Percentiles rank a stretch among this genome's conserved stretches.
phyloP scores from a whole-genome alignment of 1,140 invertebrate species.

The Procambarus clarkii region DNA sequence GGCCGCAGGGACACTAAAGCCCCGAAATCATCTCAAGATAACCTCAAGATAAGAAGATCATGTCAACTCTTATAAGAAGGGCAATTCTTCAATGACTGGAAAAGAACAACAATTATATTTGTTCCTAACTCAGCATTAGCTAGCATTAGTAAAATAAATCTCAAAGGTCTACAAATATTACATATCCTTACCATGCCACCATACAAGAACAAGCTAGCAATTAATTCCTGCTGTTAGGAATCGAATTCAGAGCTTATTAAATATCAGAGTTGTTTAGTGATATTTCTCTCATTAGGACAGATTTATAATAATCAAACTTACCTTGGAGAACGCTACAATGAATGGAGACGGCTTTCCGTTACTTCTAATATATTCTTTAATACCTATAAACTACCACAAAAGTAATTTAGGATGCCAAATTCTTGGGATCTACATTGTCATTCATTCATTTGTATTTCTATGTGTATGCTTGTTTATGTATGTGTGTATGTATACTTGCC shows the following conservation, averaged over 20 bases:
- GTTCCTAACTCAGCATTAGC: background rate
- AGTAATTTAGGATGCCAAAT: too few relatives aligned
- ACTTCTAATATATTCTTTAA: too few relatives aligned
- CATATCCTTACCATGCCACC: background rate
- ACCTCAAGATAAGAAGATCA: too few relatives aligned
- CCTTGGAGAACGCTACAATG: background rate
- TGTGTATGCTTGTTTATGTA: too few relatives aligned
- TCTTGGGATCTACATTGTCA: too few relatives aligned
- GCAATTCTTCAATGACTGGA: background rate
- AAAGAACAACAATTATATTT: background rate
- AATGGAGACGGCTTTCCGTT: too few relatives aligned
- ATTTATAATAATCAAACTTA: background rate
- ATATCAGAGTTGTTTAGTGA: background rate
- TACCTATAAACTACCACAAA: too few relatives aligned
- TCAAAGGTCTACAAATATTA: background rate
- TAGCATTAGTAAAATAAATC: slow-evolving; percentile 1
- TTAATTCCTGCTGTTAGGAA: background rate
- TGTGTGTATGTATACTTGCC: too few relatives aligned
- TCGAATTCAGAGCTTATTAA: background rate
- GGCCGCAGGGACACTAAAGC: too few relatives aligned
- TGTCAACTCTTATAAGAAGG: background rate
- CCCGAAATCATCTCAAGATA: too few relatives aligned
- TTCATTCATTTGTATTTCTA: too few relatives aligned
- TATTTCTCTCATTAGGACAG: background rate
- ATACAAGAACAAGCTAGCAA: background rate